Base-by-base conservation (phyloP, 2,113 vertebrate genomes). In the Pteruthius melanotis region DNA sequence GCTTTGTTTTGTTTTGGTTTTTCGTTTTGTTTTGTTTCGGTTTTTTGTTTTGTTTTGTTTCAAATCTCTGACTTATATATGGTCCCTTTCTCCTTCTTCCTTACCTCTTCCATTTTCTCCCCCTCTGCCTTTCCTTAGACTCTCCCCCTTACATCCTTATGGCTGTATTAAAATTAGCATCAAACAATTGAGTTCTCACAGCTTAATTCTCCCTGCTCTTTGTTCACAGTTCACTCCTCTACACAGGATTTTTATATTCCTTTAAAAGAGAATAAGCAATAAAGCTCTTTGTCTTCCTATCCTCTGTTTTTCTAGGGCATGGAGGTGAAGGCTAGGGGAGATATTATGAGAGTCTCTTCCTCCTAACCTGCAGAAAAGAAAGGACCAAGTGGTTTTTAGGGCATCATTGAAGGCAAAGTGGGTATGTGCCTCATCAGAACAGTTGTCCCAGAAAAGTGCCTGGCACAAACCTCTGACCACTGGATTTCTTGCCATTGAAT, bases 251-350 rank as follows among this genome's bases (percentile, higher is more conserved):
- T 76, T 92, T 50, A 27, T 78, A 23, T 24, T 82, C 23, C 18
- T 27, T 60, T 88, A 39, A 91, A 91, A 90, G 33, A 82, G 45
- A 94, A 78, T 50, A 69, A 81, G 16, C 27, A 91, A 68, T 59
- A 72, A 83, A 69, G 23, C 14, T 37, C 27, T 84, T 64, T 77
- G 54, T 70, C 33, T 47, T 90, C 45, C 54, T 78, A 11, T 37
- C 13, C 7, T 77, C 45, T 84, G 1, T 80, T 92, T 77, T 68
- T 72, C 82, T 64, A 74, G 50, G 40, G 2, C 37, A 37, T 30
- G 31, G 40, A 93, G 45, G 33, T 65, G 64, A 77, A 56, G 60
- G 27, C 23, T 82, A 47, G 23, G 18, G 30, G 30, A 85, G 17
- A 47, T 56, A 40, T 72, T 80, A 23, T 85, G 26, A 37, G 17